These are phyloP conservation scores for Malaclemys terrapin DNA, from an alignment of 2,113 vertebrate genomes.

Conservation along the genomic window DNA sequence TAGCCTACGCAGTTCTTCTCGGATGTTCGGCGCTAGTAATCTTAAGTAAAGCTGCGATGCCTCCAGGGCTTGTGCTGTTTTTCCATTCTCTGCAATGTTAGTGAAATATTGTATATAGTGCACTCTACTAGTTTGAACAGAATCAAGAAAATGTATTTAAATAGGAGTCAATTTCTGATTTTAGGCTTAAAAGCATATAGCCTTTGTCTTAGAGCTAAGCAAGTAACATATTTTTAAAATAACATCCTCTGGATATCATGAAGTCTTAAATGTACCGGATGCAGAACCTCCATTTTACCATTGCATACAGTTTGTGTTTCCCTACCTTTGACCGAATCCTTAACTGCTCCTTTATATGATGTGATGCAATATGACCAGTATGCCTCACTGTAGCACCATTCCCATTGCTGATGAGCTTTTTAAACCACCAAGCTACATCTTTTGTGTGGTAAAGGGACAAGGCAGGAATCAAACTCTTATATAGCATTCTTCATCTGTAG, in stretches of 20 bases:
- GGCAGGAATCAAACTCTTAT: background rate
- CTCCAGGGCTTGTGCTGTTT: slow-evolving; percentile 79
- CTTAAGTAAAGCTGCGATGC: slow-evolving; percentile 85
- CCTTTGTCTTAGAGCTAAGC: background rate
- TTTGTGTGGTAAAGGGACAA: background rate
- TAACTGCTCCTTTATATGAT: background rate
- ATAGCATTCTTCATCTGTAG: background rate
- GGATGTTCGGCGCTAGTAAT: slow-evolving; percentile 76
- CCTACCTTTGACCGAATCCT: background rate
- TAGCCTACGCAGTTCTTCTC: slow-evolving; percentile 83
- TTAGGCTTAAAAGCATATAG: background rate
- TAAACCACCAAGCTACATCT: background rate
- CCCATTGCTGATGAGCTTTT: background rate
- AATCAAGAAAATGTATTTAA: background rate
- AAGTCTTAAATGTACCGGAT: background rate
- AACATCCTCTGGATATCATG: background rate
- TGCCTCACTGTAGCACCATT: background rate
- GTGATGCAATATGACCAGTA: background rate
- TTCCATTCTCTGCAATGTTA: slow-evolving; percentile 77
- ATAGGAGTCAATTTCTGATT: background rate
- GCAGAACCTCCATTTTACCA: background rate
- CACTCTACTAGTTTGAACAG: background rate
- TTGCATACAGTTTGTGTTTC: background rate
- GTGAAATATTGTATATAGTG: background rate
- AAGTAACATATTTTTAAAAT: background rate